Percentiles rank a stretch among this genome's conserved stretches.
Conservation (phyloP, 2,888 invertebrate species). For the Microplitis manilae region DNA sequence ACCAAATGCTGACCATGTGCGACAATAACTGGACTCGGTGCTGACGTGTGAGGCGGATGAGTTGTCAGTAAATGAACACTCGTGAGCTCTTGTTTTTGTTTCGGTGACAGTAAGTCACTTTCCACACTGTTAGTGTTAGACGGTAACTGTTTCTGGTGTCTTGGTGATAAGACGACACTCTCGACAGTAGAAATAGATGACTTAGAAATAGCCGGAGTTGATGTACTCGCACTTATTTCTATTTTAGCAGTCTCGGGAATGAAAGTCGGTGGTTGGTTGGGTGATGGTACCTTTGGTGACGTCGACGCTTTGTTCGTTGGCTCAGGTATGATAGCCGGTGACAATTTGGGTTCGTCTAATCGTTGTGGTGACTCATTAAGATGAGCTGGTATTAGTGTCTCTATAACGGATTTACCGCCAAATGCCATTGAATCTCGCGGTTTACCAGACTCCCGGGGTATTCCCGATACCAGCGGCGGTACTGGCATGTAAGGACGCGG, state of each 20-base stretch:
- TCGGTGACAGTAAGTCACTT: constrained; percentile 56
- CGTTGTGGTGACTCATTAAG: constrained; percentile 61
- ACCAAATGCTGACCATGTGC: constrained; percentile 64
- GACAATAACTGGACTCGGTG: constrained; percentile 73
- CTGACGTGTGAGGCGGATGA: constrained; percentile 75
- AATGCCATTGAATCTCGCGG: constrained; percentile 56
- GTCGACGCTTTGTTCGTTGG: constrained; percentile 67
- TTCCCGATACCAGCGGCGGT: constrained; percentile 59
- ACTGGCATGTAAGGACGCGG: constrained; percentile 67
- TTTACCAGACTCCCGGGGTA: constrained; percentile 56
- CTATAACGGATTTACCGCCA: constrained; percentile 65
- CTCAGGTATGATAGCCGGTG: constrained; percentile 66
- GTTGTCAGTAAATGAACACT: constrained; percentile 79
- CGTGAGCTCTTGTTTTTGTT: constrained; percentile 67
- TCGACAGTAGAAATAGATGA: constrained; percentile 50
- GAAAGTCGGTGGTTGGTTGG: constrained; percentile 69
- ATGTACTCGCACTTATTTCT: constrained; percentile 63
- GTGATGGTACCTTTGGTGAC: constrained; percentile 69
- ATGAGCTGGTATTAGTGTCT: constrained; percentile 64
- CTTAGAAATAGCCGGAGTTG: constrained; percentile 59
- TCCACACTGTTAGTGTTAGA: constrained; percentile 46
- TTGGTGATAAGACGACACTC: constrained; percentile 56
- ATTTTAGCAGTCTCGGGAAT: constrained; percentile 70
- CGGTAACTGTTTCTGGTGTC: constrained; percentile 52
- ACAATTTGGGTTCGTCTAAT: constrained; percentile 66